A percentile compares a stretch with the other conserved stretches of the same genome.
phyloP scores from a whole-genome alignment of 37 sponge, comb jelly and placozoan genomes.

The Chondrilla cf. caribensis region DNA sequence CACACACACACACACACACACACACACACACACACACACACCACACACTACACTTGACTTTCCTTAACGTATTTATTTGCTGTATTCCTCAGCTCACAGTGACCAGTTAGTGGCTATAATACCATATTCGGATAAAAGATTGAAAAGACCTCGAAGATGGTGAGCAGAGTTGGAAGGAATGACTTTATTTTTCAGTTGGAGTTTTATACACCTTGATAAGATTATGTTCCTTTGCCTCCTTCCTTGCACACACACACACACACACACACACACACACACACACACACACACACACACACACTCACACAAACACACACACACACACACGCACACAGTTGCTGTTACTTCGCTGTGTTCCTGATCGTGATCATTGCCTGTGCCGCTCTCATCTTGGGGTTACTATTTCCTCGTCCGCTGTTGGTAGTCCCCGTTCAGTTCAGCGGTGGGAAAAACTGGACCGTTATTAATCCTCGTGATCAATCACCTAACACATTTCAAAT shows the following conservation, averaged over 20 bases:
- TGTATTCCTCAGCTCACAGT: conserved; percentile 34
- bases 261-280: not conserved
- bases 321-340: not conserved
- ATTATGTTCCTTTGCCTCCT: not conserved
- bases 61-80: no score
- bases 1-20: no score
- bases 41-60: no score
- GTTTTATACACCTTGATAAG: not conserved
- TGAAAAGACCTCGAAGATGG: conserved; percentile 46
- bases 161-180: not conserved
- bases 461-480: no score
- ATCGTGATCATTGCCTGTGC: not conserved
- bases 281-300: not conserved
- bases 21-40: no score
- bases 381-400: not conserved
- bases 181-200: no score
- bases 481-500: no score
- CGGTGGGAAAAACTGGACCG: no score
- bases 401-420: not conserved
- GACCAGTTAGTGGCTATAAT: conserved; percentile 80
- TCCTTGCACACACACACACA: not conserved
- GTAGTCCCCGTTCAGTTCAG: no score
- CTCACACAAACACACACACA: not conserved
- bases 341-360: not conserved
- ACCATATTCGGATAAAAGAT: conserved; percentile 74